A percentile compares a stretch with the other conserved stretches of the same genome.
Evolutionary conservation across 2,888 invertebrate species (phyloP).

Genomic region (Zonitis immaculata): DNA sequence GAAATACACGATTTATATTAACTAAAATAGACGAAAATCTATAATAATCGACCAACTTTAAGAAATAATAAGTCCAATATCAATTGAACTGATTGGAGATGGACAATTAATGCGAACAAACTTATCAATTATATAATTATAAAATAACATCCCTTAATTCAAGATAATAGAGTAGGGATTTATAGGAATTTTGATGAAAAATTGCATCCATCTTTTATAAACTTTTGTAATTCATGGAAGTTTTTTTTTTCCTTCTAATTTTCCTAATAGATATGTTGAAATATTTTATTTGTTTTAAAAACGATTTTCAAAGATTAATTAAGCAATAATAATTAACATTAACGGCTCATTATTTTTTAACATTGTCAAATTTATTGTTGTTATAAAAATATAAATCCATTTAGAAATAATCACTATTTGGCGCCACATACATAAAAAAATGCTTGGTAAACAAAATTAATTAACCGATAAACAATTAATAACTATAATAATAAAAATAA

Average conservation of each 20-base stretch:
- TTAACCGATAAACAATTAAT: not conserved
- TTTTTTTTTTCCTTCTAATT: not conserved
- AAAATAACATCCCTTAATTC: too few species aligned
- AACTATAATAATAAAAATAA: too few species aligned
- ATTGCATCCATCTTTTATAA: too few species aligned
- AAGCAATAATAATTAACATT: not conserved
- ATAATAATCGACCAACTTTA: too few species aligned
- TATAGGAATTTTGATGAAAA: too few species aligned
- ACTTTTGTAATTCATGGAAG: not conserved
- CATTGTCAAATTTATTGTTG: not conserved
- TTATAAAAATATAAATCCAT: slow-evolving; percentile 16
- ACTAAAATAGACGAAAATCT: too few species aligned
- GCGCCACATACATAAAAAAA: slow-evolving; percentile 16
- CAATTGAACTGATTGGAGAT: too few species aligned
- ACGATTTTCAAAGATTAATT: not conserved
- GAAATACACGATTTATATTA: too few species aligned
- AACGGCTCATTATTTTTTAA: not conserved
- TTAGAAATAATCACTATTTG: slow-evolving; percentile 11
- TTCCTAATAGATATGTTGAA: not conserved
- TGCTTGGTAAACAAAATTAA: slow-evolving; percentile 11
- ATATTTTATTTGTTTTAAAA: not conserved
- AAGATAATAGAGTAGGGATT: too few species aligned
- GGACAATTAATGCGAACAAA: too few species aligned
- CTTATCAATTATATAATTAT: too few species aligned
- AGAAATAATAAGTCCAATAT: too few species aligned